Percentiles rank a stretch among this genome's conserved stretches.
These are phyloP conservation scores for Actinia equina DNA, from an alignment of 64 coral and sea anemone species.

Conservation along the genomic window DNA sequence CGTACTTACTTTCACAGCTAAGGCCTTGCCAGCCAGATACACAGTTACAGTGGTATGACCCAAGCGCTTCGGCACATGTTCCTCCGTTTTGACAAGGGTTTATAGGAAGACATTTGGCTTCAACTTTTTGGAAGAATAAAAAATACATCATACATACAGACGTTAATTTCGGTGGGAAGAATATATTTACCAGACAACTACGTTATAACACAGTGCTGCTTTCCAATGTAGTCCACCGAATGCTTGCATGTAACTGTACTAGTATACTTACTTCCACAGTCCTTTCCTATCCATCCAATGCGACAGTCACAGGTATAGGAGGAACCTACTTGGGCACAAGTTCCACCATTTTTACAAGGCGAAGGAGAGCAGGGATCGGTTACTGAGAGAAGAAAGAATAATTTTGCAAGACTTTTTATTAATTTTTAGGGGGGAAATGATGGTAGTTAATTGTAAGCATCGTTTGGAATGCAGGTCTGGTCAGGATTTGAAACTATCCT, in stretches of 20 bases:
- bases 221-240: not conserved
- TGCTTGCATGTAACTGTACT: not conserved
- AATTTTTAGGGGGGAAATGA: too few relatives aligned
- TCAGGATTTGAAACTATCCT: too few relatives aligned
- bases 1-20: conserved; percentile 85
- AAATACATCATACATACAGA: not conserved
- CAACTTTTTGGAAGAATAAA: conserved; percentile 31
- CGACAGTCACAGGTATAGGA: conserved; percentile 67
- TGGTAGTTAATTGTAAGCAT: too few relatives aligned
- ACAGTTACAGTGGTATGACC: conserved; percentile 71
- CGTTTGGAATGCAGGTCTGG: too few relatives aligned
- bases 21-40: conserved; percentile 66
- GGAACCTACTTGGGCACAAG: conserved; percentile 62
- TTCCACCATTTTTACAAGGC: conserved; percentile 81
- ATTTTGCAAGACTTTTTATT: not conserved
- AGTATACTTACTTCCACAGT: conserved; percentile 60
- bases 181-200: too few relatives aligned
- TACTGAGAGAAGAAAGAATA: not conserved
- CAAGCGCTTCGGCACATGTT: conserved; percentile 66
- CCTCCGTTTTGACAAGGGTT: conserved; percentile 97
- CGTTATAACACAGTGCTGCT: too few relatives aligned
- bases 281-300: conserved; percentile 82
- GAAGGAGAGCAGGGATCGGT: conserved; percentile 72
- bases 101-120: conserved; percentile 88
- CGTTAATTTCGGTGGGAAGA: too few relatives aligned